Percentiles rank a stretch among this genome's conserved stretches.
phyloP scores from a whole-genome alignment of 2,797 vertebrate species.

The Eulemur mongoz region DNA sequence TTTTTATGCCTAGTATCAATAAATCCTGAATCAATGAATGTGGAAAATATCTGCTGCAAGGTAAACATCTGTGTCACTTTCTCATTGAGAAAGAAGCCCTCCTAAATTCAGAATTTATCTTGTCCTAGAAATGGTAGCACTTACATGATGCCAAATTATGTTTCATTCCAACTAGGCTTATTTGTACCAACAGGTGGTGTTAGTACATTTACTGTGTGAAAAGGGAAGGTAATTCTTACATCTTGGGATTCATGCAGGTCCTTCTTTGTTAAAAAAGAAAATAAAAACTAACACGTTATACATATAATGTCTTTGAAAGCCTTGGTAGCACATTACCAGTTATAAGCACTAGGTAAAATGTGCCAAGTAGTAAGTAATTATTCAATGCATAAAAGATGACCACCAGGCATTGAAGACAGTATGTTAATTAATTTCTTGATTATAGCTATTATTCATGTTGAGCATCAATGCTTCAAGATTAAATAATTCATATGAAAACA shows the following conservation, averaged over 20 bases:
- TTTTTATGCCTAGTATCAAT: neutral
- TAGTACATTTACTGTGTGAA: neutral
- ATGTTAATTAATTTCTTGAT: slow-evolving; percentile 16
- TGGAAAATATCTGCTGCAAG: neutral
- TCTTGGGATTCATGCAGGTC: neutral
- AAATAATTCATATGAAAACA: neutral
- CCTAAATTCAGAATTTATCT: neutral
- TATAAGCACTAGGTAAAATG: neutral
- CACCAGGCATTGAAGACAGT: neutral
- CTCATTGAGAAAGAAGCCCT: neutral
- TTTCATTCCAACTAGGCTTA: neutral
- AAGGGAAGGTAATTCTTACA: neutral
- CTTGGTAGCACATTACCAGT: neutral
- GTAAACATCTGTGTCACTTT: neutral
- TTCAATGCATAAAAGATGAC: slow-evolving; percentile 49
- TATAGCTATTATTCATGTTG: neutral
- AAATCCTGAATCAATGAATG: neutral
- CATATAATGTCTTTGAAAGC: neutral
- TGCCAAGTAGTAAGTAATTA: slow-evolving; percentile 9
- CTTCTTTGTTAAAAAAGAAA: slow-evolving; percentile 39
- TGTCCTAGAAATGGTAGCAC: neutral
- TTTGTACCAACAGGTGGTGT: neutral
- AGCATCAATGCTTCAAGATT: slow-evolving; percentile 1
- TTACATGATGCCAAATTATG: neutral
- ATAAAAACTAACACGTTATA: neutral